Evolutionary conservation across 1,140 invertebrate genomes (phyloP), one percentile per base, ranked within the genome.

Genomic region (Drosophila aff.): DNA sequence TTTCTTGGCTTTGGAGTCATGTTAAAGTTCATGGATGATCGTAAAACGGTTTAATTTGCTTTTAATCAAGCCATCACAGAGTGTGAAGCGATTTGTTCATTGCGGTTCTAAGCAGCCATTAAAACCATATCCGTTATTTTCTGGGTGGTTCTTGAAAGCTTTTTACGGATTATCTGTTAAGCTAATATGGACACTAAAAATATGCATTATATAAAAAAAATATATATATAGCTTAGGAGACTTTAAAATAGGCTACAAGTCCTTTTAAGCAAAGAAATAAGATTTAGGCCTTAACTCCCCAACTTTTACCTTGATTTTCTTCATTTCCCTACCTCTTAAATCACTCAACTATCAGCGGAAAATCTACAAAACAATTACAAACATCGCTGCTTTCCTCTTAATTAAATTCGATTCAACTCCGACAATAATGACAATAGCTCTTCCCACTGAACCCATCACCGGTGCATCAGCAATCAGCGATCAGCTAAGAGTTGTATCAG

Each of bases 21-120:
- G 47, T 55, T 28, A 60, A 63, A 46, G 44, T 28, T 16, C 50
- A 58, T 61, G 49, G 55, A 16, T 46, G 58, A 76, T 81, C 78
- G 65, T 84, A 68, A 83, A 81, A 68, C 53, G 69, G 49, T 71
- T 86, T 79, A 64, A 82, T 84, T 60, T 41, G 40, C 65, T 63
- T 78, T 89, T 81, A 81, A 89, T 87, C 84, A 83, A 72, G 72
- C 41, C 46, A 73, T 81, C 8, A 81, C 3, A 52, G 50, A 83
- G 83, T 89, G 83, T 89, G 52, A 87, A 89, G 13, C 81, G 80
- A 83, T 83, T 86, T 83, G 68, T 83, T 89, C 50, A 38, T 43
- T 38, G 36, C 11, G 23, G 15, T 53, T 57, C 44, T 18, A 8
- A 40, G 28, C n/a, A 40, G 38, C 6, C 38, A 60, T 60, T 38